Conservation (phyloP, 2,888 invertebrate species). For the Tenthredo mesomela region DNA sequence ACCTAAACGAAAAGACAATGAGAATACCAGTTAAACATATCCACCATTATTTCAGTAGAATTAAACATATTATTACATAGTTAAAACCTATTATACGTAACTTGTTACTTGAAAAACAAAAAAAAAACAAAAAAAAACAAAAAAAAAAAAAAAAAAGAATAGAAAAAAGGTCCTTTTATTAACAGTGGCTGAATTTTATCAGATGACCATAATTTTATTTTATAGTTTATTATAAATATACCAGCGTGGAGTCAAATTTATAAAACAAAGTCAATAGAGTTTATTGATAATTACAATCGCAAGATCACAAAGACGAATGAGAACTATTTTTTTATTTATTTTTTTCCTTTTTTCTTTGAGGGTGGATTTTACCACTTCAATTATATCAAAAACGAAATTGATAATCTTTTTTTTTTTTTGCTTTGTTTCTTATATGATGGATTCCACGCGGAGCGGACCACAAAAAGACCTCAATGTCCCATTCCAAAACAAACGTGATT, state of each 20-base stretch:
- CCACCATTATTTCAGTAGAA: slow-evolving; percentile 27
- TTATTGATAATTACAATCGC: slow-evolving; percentile 12
- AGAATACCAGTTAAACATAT: slow-evolving; percentile 52
- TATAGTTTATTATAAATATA: slow-evolving; percentile 11
- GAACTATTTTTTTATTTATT: background rate
- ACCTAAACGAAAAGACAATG: slow-evolving; percentile 47
- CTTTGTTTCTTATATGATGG: background rate
- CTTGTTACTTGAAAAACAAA: background rate
- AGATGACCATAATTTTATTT: background rate
- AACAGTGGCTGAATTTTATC: background rate
- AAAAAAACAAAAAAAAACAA: no score
- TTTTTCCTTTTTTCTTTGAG: no score
- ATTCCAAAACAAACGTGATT: no score
- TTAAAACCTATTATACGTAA: background rate
- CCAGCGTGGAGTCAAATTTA: background rate
- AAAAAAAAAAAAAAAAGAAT: no score
- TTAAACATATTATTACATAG: slow-evolving; percentile 1
- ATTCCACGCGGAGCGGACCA: no score
- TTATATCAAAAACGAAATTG: background rate
- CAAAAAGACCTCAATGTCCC: no score
- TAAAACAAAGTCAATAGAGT: background rate
- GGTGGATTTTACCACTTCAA: no score
- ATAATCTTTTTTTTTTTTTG: background rate
- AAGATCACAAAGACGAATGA: background rate
- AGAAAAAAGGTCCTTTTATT: background rate